Base-by-base conservation (phyloP, 1,140 invertebrate species). In the Solenopsis invicta region DNA sequence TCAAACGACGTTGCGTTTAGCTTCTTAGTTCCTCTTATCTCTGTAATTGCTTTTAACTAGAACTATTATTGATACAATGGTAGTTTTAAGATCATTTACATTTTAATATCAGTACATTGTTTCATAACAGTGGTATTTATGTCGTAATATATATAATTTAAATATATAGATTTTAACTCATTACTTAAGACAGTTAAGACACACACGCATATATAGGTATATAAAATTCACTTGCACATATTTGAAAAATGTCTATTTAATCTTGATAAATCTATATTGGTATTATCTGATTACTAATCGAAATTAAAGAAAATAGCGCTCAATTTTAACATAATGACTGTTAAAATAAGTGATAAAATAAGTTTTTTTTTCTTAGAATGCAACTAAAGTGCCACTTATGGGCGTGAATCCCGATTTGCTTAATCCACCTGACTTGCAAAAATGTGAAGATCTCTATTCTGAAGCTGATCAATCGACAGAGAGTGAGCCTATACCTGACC, bases 401-500 rank as follows among this genome's bases (percentile, higher is more conserved):
- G 94, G 94, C 12, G 86, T 94, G 34, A 91, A 94, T 89, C 94
- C 94, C 5, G 93, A 94, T 59, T 54, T 95, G 0, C 78, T 95
- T 12, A 93, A 94, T 89, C 94, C 94, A 9, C 48, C 86, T 1
- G 92, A 94, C 37, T 76, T 72, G 2, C 88, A 94, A 45, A 93
- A 90, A 74, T 56, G 59, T 0, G 91, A 94, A 0, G 92, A 94
- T 8, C 59, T 86, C 13, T 87, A 92, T n/a, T 93, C 93, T 0
- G 91, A 94, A 61, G 91, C 90, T 0, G 92, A 92, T 29, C 90
- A 92, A 12, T 94, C 94, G 0, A 93, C 91, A 75, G 82, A 95
- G 91, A 92, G 89, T 74, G 95, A 96, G 93, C 96, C 96, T 89
- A 94, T 96, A 93, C 96, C 97, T n/a, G 97, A 98, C 93, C 97